phyloP scores from a whole-genome alignment of 2,888 invertebrate species.

The Acleris cristana region DNA sequence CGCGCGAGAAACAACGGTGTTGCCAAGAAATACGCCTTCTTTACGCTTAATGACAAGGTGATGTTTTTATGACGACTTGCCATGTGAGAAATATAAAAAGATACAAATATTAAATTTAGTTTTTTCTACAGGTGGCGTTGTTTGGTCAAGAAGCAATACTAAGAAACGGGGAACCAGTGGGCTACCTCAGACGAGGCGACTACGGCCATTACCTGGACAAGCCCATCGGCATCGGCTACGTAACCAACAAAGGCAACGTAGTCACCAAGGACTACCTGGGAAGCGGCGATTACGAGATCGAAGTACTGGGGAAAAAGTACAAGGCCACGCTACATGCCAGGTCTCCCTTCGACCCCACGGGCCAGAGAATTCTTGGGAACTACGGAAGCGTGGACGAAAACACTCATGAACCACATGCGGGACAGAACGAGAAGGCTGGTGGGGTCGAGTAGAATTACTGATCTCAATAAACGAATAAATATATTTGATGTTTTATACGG shows the following conservation, averaged over 20 bases:
- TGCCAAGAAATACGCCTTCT: conserved; percentile 88
- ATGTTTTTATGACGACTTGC: neutral
- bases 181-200: conserved; percentile 92
- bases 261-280: conserved; percentile 87
- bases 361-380: conserved; percentile 88
- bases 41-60: conserved; percentile 87
- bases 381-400: conserved; percentile 82
- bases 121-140: conserved; percentile 84
- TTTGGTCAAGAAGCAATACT: conserved; percentile 94
- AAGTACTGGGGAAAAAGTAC: conserved; percentile 89
- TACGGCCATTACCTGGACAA: conserved; percentile 86
- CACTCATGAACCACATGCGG: conserved; percentile 72
- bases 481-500: no score
- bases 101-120: no score
- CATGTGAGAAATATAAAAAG: no score
- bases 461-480: conserved; percentile 54
- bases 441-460: conserved; percentile 71
- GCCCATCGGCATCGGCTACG: conserved; percentile 84
- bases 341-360: conserved; percentile 93
- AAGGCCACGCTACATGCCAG: conserved; percentile 87
- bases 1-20: conserved; percentile 86
- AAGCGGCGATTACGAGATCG: conserved; percentile 90
- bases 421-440: conserved; percentile 77
- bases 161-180: conserved; percentile 89
- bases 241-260: conserved; percentile 82